A percentile compares a stretch with the other conserved stretches of the same genome.
Evolutionary conservation across 2,888 invertebrate genomes (phyloP).

Genomic region (Epinotia nisella): DNA sequence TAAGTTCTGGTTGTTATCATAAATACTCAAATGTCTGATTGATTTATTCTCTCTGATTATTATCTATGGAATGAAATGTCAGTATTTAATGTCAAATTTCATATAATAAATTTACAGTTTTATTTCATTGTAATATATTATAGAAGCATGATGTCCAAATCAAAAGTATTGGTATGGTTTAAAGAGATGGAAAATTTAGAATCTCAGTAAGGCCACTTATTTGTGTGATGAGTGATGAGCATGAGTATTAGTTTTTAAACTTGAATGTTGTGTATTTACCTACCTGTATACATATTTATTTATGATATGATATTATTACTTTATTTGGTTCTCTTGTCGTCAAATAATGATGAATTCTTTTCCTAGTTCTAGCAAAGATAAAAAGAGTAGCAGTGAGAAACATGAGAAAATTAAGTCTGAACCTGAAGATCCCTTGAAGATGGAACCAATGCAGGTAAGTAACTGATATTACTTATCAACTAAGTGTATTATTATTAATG

Average conservation of each 20-base stretch:
- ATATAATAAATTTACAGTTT: not conserved
- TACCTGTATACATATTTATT: not conserved
- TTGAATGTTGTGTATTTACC: not conserved
- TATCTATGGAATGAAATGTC: constrained; percentile 6
- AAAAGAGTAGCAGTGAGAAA: constrained; percentile 67
- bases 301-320: not conserved
- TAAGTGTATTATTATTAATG: not conserved
- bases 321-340: not conserved
- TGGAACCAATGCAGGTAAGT: constrained; percentile 77
- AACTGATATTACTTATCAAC: constrained; percentile 24
- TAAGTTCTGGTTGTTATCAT: too few relatives aligned
- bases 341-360: constrained; percentile 5
- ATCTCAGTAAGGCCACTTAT: not conserved
- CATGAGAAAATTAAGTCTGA: constrained; percentile 66
- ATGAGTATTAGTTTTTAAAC: too few relatives aligned
- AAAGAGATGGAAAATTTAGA: not conserved
- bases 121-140: not conserved
- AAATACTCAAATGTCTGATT: too few relatives aligned
- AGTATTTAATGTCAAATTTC: constrained; percentile 8
- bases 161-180: constrained; percentile 14
- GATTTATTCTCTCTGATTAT: too few relatives aligned
- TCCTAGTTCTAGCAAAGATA: constrained; percentile 70
- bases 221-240: not conserved
- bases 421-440: constrained; percentile 67
- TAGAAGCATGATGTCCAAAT: not conserved